Evolutionary conservation across 2,888 invertebrate genomes (phyloP).

Genomic region (Alviniconcha strummeri): DNA sequence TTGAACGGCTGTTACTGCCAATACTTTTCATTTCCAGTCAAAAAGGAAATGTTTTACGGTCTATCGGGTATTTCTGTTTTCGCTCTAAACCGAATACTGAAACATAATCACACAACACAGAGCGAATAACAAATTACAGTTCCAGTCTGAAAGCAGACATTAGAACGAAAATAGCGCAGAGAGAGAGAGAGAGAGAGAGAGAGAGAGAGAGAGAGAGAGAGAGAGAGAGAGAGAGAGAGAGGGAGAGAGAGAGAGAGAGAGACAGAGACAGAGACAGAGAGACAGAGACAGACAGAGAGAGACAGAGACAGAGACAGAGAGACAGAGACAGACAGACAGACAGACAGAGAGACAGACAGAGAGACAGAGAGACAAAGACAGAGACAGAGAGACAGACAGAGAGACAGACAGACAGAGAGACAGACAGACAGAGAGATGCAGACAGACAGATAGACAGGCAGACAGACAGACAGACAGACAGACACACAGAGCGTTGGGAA

Average conservation of each 20-base stretch:
- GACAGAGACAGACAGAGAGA: background rate
- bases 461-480: background rate
- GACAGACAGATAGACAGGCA: background rate
- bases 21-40: no score
- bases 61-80: no score
- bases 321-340: slow-evolving; percentile 1
- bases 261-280: background rate
- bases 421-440: background rate
- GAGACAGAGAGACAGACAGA: no score
- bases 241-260: background rate
- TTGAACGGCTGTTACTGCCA: no score
- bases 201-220: background rate
- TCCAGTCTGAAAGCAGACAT: no score
- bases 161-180: background rate
- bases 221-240: no score
- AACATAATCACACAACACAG: no score
- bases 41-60: no score
- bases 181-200: background rate
- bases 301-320: background rate
- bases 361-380: background rate
- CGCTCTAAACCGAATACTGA: no score
- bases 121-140: no score
- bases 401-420: no score
- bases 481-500: no score
- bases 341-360: background rate